Evolutionary conservation across 2,113 vertebrate species (phyloP).

Genomic region (Dromiciops gliroides): DNA sequence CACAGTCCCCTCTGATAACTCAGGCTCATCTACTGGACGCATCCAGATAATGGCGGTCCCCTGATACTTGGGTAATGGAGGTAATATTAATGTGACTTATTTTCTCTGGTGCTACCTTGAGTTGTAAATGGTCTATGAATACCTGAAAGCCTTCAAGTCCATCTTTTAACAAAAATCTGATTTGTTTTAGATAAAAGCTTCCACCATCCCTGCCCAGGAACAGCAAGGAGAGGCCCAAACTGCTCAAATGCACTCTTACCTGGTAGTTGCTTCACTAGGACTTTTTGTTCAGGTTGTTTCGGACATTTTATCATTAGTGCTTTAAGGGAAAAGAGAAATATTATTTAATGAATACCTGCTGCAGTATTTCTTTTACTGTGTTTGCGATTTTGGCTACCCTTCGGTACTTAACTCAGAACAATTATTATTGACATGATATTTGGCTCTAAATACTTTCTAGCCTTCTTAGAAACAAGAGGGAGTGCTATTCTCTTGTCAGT

Average conservation of each 20-base stretch:
- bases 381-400: not conserved
- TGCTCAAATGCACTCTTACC: constrained; percentile 82
- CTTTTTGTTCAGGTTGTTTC: constrained; percentile 83
- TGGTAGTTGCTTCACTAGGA: constrained; percentile 92
- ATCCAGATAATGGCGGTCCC: not conserved
- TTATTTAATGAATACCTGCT: not conserved
- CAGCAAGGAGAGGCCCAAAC: not conserved
- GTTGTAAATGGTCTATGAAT: not conserved
- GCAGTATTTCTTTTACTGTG: not conserved
- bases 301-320: constrained; percentile 92
- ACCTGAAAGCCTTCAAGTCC: not conserved
- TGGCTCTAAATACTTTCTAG: not conserved
- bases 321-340: constrained; percentile 69
- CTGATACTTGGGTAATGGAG: not conserved
- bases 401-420: not conserved
- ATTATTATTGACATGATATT: not conserved
- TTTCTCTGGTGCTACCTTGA: not conserved
- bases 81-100: rapidly evolving
- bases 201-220: not conserved
- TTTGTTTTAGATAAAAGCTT: not conserved
- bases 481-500: not conserved
- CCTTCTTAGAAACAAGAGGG: not conserved
- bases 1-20: not conserved
- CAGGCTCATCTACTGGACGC: not conserved
- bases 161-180: not conserved